Percentiles rank a stretch among this genome's conserved stretches.
These are phyloP conservation scores for Auanema freiburgensis DNA, from an alignment of 2,888 invertebrate species.

Conservation along the genomic window DNA sequence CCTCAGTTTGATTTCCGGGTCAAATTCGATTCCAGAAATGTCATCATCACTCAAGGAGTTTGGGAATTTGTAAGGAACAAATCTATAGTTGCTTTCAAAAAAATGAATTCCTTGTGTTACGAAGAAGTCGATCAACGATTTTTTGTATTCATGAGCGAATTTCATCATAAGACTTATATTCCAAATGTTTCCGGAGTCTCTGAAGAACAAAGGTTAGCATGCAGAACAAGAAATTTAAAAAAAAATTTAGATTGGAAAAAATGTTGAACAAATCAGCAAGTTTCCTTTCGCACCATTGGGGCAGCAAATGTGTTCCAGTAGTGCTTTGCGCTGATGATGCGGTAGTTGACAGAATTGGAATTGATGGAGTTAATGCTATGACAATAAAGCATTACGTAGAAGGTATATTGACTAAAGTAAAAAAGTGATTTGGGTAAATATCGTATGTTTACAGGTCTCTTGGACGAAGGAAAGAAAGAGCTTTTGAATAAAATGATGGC, in stretches of 20 bases:
- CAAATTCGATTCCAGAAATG: conserved; percentile 31
- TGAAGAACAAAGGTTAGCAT: conserved; percentile 23
- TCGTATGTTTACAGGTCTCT: conserved; percentile 32
- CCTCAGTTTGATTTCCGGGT: neutral
- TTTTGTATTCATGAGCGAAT: conserved; percentile 93
- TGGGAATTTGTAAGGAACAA: conserved; percentile 69
- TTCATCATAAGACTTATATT: conserved; percentile 87
- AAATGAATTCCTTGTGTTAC: conserved; percentile 78
- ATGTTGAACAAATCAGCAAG: neutral
- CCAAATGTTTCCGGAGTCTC: conserved; percentile 21
- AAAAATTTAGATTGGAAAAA: conserved; percentile 9
- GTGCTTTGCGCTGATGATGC: conserved; percentile 14
- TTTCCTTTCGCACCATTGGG: conserved; percentile 18
- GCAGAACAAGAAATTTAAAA: neutral
- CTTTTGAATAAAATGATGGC: conserved; percentile 79
- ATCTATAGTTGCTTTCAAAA: conserved; percentile 84
- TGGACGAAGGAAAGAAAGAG: conserved; percentile 72
- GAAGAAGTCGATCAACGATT: conserved; percentile 72
- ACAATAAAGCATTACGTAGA: conserved; percentile 16
- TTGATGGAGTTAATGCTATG: neutral
- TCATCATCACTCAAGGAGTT: conserved; percentile 51
- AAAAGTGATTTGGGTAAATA: neutral
- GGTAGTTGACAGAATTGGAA: neutral
- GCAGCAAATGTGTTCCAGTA: neutral
- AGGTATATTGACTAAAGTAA: conserved; percentile 8